These are phyloP conservation scores for Cenopis cana DNA, from an alignment of 2,888 invertebrate species.

Conservation along the genomic window DNA sequence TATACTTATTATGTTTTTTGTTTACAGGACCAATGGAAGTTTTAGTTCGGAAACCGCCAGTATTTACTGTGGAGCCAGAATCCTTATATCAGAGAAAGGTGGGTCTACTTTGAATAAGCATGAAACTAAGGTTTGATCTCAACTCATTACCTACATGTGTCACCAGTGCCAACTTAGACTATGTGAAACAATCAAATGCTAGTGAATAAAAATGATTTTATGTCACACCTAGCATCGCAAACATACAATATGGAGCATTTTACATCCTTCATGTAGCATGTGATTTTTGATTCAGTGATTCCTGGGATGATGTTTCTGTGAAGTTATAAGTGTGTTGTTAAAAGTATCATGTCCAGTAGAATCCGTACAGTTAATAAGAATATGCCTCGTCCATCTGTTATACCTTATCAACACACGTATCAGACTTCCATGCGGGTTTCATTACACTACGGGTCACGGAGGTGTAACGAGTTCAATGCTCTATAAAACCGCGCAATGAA, in stretches of 20 bases:
- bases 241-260: background rate
- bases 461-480: no score
- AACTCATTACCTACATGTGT: no score
- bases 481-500: no score
- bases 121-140: background rate
- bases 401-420: no score
- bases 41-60: conserved; percentile 96
- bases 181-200: no score
- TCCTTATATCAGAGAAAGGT: conserved; percentile 95
- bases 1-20: background rate
- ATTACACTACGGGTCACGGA: no score
- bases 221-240: no score
- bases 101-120: conserved; percentile 34
- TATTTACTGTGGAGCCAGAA: conserved; percentile 95
- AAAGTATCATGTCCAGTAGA: background rate
- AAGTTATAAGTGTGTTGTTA: background rate
- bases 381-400: background rate
- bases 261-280: background rate
- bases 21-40: conserved; percentile 89
- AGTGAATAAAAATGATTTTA: no score
- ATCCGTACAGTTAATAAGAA: background rate
- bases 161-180: no score
- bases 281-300: background rate
- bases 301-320: background rate
- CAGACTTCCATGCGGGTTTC: no score